These are phyloP conservation scores for Neosalanx taihuensis DNA, from an alignment of 2,797 vertebrate species.

Conservation along the genomic window DNA sequence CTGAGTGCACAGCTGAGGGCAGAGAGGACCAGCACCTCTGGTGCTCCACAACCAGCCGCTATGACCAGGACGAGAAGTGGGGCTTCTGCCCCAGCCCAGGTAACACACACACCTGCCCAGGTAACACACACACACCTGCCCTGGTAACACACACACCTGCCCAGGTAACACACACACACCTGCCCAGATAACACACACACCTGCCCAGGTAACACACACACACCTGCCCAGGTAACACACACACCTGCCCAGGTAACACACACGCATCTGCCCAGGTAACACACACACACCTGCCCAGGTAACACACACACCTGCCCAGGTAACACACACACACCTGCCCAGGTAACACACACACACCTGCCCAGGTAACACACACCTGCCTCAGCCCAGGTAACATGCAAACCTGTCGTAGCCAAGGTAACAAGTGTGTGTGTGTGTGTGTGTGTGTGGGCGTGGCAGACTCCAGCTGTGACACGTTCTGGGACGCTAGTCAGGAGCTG, in stretches of 20 bases:
- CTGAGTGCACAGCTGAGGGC: conserved; percentile 84
- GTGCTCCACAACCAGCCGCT: conserved; percentile 88
- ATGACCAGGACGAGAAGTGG: conserved; percentile 86
- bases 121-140: background rate
- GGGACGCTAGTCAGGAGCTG: conserved; percentile 79
- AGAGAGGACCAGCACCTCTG: conserved; percentile 79
- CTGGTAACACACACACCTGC: background rate
- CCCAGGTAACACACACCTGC: too few species aligned
- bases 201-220: background rate
- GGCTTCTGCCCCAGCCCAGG: conserved; percentile 75
- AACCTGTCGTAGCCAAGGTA: too few species aligned
- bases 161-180: too few species aligned
- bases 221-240: background rate
- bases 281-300: background rate
- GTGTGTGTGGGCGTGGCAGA: conserved; percentile 47
- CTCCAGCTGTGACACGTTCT: conserved; percentile 76
- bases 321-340: too few species aligned
- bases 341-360: background rate
- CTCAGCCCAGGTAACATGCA: too few species aligned
- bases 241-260: background rate
- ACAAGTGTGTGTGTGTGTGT: too few species aligned
- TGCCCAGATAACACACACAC: background rate
- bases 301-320: conserved; percentile 62
- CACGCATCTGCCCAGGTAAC: background rate
- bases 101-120: background rate